These are phyloP conservation scores for Leptinotarsa lineolata DNA, from an alignment of 1,140 invertebrate species.

Conservation along the genomic window DNA sequence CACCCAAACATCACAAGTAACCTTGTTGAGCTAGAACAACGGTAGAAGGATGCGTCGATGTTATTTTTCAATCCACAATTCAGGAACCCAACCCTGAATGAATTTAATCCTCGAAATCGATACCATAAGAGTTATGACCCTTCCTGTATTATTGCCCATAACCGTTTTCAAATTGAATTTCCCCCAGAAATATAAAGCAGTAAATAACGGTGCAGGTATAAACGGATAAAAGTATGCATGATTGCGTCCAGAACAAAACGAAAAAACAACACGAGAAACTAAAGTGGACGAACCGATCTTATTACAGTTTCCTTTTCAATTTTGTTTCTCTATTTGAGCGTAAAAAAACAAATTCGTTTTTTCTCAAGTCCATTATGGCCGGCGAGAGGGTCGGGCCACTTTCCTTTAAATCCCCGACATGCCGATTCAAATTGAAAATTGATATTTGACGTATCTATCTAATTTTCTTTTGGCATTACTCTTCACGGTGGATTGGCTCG, in stretches of 20 bases:
- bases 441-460: slow-evolving; percentile 26
- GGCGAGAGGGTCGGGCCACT: slow-evolving; percentile 11
- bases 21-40: no score
- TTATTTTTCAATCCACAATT: neutral
- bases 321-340: slow-evolving; percentile 49
- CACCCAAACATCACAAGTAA: no score
- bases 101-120: neutral
- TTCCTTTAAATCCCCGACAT: neutral
- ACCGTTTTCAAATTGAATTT: slow-evolving; percentile 23
- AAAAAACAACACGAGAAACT: slow-evolving; percentile 41
- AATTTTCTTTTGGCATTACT: slow-evolving; percentile 18
- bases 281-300: slow-evolving; percentile 40
- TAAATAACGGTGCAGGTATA: slow-evolving; percentile 34
- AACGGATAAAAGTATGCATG: slow-evolving; percentile 43
- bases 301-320: slow-evolving; percentile 49
- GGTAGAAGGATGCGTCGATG: no score
- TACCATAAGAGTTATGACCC: neutral
- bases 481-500: slow-evolving; percentile 11
- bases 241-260: slow-evolving; percentile 40
- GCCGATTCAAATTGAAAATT: slow-evolving; percentile 20
- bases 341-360: slow-evolving; percentile 49
- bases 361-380: slow-evolving; percentile 46
- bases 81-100: neutral
- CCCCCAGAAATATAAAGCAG: slow-evolving; percentile 28
- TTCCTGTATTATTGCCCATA: neutral